Conservation (phyloP, 2,888 invertebrate genomes). For the Drosophila formosana region DNA sequence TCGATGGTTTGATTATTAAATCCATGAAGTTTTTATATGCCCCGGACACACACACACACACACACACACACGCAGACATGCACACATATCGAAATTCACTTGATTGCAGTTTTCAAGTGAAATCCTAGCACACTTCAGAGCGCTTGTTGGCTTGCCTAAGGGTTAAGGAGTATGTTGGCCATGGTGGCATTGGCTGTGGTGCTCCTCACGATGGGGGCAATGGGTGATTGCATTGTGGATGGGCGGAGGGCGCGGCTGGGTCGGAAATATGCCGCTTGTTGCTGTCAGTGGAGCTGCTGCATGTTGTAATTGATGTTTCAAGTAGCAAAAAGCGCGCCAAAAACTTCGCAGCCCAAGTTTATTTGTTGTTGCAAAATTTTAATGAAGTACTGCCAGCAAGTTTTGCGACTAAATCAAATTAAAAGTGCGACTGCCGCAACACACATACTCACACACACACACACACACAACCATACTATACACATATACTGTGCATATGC, state of each 20-base stretch:
- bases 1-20: slow-evolving; percentile 80
- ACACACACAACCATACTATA: too few species aligned
- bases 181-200: background rate
- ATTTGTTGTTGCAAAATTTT: slow-evolving; percentile 78
- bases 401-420: slow-evolving; percentile 80
- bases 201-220: background rate
- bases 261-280: slow-evolving; percentile 67
- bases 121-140: slow-evolving; percentile 79
- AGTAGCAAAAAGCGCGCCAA: slow-evolving; percentile 77
- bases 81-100: slow-evolving; percentile 81
- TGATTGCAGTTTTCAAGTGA: slow-evolving; percentile 83
- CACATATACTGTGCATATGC: slow-evolving; percentile 5
- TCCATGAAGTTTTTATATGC: slow-evolving; percentile 80
- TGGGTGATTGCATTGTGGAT: background rate
- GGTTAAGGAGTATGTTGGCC: slow-evolving; percentile 49
- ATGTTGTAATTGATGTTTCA: slow-evolving; percentile 79
- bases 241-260: background rate
- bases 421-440: slow-evolving; percentile 63
- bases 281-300: slow-evolving; percentile 50
- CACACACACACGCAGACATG: slow-evolving; percentile 19
- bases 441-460: background rate
- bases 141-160: slow-evolving; percentile 77
- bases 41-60: slow-evolving; percentile 34
- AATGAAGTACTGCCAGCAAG: slow-evolving; percentile 76
- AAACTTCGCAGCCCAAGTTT: slow-evolving; percentile 70